Conservation (phyloP, 2,797 vertebrate genomes). For the Trematomus bernacchii region DNA sequence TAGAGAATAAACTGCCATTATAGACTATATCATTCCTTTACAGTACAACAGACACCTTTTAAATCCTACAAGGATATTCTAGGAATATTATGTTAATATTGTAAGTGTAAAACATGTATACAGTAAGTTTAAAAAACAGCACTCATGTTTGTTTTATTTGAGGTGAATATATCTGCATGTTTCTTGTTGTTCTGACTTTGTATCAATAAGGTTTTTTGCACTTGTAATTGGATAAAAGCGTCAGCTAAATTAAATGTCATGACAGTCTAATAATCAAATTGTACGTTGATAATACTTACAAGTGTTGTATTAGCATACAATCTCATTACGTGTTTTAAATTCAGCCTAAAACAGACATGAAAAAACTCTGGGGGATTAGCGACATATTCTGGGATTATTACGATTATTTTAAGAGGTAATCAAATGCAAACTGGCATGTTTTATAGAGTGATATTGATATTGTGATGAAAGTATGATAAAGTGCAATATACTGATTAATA, state of each 20-base stretch:
- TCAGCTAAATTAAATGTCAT: neutral
- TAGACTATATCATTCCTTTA: neutral
- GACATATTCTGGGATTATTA: neutral
- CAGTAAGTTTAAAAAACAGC: neutral
- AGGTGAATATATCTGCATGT: too few relatives aligned
- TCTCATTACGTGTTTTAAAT: too few relatives aligned
- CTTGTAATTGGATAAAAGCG: too few relatives aligned
- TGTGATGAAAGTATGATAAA: neutral
- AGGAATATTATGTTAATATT: neutral
- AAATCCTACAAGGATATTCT: neutral
- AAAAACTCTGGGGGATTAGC: neutral
- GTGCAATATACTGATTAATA: neutral
- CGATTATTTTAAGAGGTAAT: neutral
- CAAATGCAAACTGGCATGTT: neutral
- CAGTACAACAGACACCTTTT: neutral
- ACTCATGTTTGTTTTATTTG: too few relatives aligned
- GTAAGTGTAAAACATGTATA: neutral
- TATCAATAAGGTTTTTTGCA: too few relatives aligned
- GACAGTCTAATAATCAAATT: neutral
- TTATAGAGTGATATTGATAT: neutral
- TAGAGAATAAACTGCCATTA: conserved; percentile 3
- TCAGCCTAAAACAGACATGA: neutral
- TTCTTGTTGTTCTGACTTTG: too few relatives aligned
- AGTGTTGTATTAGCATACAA: too few relatives aligned
- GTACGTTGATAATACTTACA: neutral